Evolutionary conservation across 2,113 vertebrate genomes (phyloP), one percentile per base, ranked within the genome.

Genomic region (Forbesichthys papilliferus): DNA sequence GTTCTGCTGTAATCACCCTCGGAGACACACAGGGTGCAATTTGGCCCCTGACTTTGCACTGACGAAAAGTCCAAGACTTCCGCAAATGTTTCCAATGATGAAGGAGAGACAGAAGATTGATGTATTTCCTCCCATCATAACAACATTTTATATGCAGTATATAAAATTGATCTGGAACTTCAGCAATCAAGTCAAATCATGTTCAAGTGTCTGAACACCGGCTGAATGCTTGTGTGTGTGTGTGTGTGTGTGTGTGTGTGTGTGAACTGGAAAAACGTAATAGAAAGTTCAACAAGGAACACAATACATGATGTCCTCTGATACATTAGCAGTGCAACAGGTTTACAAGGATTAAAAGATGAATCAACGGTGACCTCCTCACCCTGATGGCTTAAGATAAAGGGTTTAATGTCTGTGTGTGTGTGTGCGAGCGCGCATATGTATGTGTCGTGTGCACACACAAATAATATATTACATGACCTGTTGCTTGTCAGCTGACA

Each of bases 221-320:
- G 8, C 1, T 4, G 33, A 56, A 48, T 11, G 66, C 8, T 67
- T 60, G 63, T 48, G 27, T 67, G n/a, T 36, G 16, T 16, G 6
- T 56, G 14, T 56, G n/a, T 36, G 16, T 16, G 6, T 56, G 14
- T 56, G 63, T 48, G 27, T 67, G n/a, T 36, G 16, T 20, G 16
- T n/a, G 55, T 20, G 58, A 63, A 6, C 12, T 4, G 36, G 10
- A 51, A 34, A 6, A 72, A 76, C 49, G 42, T 33, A 11, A 66
- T 74, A 85, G 85, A 74, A 86, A 86, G 74, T 82, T 67, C 66
- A 82, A 79, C 42, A 4, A 2, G 51, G 3, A 14, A 69, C 68
- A 49, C 51, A 27, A 0, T 27, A 27, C 27, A 27, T 27, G 27
- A 27, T 27, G 51, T 18, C 52, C 74, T 73, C 53, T 49, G 33